phyloP scores from a whole-genome alignment of 53 echinoderm and acorn worm species.

The Pentamera pediparva region DNA sequence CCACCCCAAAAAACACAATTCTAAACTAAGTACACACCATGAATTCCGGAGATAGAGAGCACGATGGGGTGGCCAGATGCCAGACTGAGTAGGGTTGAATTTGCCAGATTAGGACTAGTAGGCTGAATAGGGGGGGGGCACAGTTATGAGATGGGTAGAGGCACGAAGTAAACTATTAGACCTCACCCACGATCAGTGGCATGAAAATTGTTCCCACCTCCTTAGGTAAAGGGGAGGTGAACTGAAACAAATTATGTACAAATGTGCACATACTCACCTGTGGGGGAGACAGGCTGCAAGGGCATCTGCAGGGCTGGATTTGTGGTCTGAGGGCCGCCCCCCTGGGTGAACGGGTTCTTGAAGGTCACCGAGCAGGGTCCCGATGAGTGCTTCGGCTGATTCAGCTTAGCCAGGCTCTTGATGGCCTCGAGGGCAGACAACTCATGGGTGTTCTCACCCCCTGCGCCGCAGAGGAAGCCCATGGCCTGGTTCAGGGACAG shows the following conservation, averaged over 20 bases:
- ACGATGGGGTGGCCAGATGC: too few relatives aligned
- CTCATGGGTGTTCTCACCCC: constrained; percentile 18
- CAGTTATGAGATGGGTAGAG: too few relatives aligned
- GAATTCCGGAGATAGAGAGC: too few relatives aligned
- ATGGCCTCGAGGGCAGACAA: constrained; percentile 44
- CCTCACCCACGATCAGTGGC: too few relatives aligned
- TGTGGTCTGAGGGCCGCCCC: constrained; percentile 10
- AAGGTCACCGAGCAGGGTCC: constrained; percentile 3
- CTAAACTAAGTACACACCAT: too few relatives aligned
- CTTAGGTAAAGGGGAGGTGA: too few relatives aligned
- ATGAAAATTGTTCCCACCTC: too few relatives aligned
- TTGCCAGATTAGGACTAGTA: too few relatives aligned
- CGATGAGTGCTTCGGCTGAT: constrained; percentile 24
- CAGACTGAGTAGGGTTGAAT: too few relatives aligned
- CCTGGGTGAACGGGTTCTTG: constrained; percentile 9
- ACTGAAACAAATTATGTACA: neutral
- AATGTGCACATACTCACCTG: constrained; percentile 1
- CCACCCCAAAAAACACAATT: too few relatives aligned
- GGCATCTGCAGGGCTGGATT: constrained; percentile 32
- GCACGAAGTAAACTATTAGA: too few relatives aligned
- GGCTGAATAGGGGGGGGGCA: too few relatives aligned
- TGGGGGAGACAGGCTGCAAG: neutral
- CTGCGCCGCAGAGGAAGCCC: constrained; percentile 13
- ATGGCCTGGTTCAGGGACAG: constrained; percentile 16
- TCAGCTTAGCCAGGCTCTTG: constrained; percentile 36